Conservation (phyloP, 2,888 invertebrate genomes). For the Chrysomela aeneicollis region DNA sequence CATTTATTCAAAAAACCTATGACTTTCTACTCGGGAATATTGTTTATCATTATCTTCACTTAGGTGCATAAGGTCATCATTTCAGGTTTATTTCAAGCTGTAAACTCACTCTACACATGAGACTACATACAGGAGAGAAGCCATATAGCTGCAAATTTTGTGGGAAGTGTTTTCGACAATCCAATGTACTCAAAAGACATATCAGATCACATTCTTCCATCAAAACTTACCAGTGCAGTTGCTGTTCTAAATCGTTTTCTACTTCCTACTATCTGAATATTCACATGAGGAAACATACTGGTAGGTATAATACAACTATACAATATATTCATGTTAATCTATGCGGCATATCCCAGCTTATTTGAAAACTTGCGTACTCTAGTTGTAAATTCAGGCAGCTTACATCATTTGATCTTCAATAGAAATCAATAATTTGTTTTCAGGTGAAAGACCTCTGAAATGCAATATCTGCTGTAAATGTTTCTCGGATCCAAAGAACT, state of each 20-base stretch:
- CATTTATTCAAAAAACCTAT: too few species aligned
- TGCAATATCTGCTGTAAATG: conserved; percentile 48
- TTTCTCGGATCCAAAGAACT: conserved; percentile 52
- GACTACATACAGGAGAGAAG: conserved; percentile 50
- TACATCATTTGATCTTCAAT: too few species aligned
- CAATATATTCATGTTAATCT: too few species aligned
- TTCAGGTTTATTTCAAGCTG: conserved; percentile 53
- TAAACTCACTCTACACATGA: conserved; percentile 49
- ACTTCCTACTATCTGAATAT: conserved; percentile 51
- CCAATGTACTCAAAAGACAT: conserved; percentile 47
- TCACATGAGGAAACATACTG: conserved; percentile 45
- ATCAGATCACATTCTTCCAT: conserved; percentile 47
- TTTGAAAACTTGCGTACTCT: too few species aligned
- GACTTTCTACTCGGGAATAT: too few species aligned
- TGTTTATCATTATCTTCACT: too few species aligned
- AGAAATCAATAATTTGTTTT: not conserved
- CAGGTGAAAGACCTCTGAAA: conserved; percentile 51
- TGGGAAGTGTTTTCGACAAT: conserved; percentile 50
- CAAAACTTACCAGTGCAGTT: conserved; percentile 47
- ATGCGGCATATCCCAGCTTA: too few species aligned
- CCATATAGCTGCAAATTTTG: conserved; percentile 51
- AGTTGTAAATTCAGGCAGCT: too few species aligned
- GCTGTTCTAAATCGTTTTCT: conserved; percentile 49
- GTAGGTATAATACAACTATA: too few species aligned
- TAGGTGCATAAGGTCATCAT: too few species aligned